Evolutionary conservation across 92 coral and sea anemone species (phyloP).

Genomic region (Heliopora coerulea): DNA sequence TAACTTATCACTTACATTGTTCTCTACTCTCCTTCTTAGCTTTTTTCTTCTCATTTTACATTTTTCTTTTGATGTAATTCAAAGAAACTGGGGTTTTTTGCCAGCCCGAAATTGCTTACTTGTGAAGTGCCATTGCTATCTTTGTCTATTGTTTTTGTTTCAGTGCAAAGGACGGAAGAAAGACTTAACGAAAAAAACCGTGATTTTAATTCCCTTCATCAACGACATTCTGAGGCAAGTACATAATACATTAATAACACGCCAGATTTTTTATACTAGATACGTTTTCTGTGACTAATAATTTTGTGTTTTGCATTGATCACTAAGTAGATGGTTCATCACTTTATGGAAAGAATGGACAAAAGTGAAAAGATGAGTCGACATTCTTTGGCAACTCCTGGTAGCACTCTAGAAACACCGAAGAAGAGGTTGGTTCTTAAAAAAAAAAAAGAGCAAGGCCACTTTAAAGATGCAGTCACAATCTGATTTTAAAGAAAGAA

Average conservation of each 20-base stretch:
- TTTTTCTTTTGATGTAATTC: no score
- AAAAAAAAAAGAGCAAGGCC: no score
- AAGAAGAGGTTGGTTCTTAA: conserved; percentile 50
- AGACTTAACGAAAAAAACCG: conserved; percentile 87
- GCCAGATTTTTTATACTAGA: no score
- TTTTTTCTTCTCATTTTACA: no score
- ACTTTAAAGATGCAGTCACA: no score
- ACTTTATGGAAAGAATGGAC: conserved; percentile 90
- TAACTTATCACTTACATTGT: no score
- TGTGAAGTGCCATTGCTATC: background rate
- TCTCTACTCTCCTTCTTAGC: no score
- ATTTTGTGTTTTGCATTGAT: background rate
- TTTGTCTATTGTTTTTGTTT: background rate
- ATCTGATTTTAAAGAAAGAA: no score
- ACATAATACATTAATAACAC: no score
- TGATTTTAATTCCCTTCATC: conserved; percentile 78
- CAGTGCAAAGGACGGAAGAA: conserved; percentile 93
- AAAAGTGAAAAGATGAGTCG: conserved; percentile 66
- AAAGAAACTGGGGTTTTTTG: no score
- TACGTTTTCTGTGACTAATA: no score
- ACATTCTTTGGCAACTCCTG: conserved; percentile 41
- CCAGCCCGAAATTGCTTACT: background rate
- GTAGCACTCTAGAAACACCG: conserved; percentile 65
- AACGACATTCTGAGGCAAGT: conserved; percentile 85
- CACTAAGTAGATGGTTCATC: conserved; percentile 72